Percentiles rank a stretch among this genome's conserved stretches.
Conservation (phyloP, 2,797 vertebrate species). For the Bradypus variegatus region DNA sequence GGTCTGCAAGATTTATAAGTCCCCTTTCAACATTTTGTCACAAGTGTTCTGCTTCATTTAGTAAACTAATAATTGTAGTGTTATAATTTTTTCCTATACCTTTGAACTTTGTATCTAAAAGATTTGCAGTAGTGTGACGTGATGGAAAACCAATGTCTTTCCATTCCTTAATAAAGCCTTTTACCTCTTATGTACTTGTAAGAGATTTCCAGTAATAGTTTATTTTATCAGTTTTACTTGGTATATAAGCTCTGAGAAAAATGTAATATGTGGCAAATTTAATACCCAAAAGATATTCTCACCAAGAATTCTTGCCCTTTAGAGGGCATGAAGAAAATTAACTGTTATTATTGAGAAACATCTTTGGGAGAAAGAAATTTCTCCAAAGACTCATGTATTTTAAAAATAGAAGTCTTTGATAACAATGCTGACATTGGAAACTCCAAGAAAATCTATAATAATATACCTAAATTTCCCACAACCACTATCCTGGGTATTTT, state of each 20-base stretch:
- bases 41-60: constrained; percentile 15
- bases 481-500: not conserved
- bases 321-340: constrained; percentile 24
- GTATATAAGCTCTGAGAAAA: constrained; percentile 8
- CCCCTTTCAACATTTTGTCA: not conserved
- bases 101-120: constrained; percentile 14
- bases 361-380: constrained; percentile 10
- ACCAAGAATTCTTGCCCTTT: not conserved
- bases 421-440: not conserved
- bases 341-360: not conserved
- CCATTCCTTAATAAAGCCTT: constrained; percentile 23
- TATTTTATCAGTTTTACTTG: not conserved
- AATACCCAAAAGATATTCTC: not conserved
- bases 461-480: not conserved
- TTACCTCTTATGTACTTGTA: not conserved
- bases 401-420: constrained; percentile 19
- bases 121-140: not conserved
- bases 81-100: not conserved
- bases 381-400: not conserved
- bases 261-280: not conserved
- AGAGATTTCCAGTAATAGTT: constrained; percentile 6
- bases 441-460: not conserved
- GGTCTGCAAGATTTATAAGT: too few species aligned
- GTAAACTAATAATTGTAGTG: not conserved
- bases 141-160: not conserved